A percentile compares a stretch with the other conserved stretches of the same genome.
phyloP scores from a whole-genome alignment of 1,140 invertebrate species.

The Hermetia illucens region DNA sequence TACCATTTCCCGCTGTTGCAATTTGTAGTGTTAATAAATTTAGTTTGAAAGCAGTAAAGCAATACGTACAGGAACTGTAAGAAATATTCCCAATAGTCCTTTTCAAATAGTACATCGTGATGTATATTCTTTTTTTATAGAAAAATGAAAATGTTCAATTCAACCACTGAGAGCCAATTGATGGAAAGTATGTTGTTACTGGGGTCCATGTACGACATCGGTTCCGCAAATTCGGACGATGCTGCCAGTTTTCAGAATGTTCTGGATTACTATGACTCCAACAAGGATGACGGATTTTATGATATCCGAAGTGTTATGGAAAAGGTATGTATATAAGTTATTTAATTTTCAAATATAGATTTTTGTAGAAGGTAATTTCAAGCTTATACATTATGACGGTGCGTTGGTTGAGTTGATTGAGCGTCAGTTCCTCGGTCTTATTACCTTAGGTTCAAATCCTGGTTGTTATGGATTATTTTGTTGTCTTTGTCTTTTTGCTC shows the following conservation, averaged over 20 bases:
- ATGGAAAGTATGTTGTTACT: slow-evolving; percentile 9
- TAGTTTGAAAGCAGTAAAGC: slow-evolving; percentile 24
- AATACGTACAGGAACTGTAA: slow-evolving; percentile 26
- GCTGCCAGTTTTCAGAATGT: slow-evolving; percentile 4
- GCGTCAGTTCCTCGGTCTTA: no score
- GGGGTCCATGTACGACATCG: slow-evolving; percentile 13
- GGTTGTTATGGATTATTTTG: no score
- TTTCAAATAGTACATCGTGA: neutral
- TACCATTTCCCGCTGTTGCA: slow-evolving; percentile 38
- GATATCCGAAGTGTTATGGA: no score
- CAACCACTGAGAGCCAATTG: neutral
- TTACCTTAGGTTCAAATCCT: no score
- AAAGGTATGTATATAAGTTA: no score
- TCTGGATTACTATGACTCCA: slow-evolving; percentile 5
- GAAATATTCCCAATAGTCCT: slow-evolving; percentile 10
- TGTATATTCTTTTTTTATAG: neutral
- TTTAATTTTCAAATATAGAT: no score
- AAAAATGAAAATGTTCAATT: no score
- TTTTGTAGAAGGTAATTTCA: no score
- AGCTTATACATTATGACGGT: no score
- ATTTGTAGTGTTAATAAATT: slow-evolving; percentile 41
- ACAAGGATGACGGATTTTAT: no score
- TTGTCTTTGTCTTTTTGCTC: no score
- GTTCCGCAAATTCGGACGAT: slow-evolving; percentile 3
- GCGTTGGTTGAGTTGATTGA: no score